phyloP scores from a whole-genome alignment of 2,797 vertebrate species.

The Oophaga sylvatica region DNA sequence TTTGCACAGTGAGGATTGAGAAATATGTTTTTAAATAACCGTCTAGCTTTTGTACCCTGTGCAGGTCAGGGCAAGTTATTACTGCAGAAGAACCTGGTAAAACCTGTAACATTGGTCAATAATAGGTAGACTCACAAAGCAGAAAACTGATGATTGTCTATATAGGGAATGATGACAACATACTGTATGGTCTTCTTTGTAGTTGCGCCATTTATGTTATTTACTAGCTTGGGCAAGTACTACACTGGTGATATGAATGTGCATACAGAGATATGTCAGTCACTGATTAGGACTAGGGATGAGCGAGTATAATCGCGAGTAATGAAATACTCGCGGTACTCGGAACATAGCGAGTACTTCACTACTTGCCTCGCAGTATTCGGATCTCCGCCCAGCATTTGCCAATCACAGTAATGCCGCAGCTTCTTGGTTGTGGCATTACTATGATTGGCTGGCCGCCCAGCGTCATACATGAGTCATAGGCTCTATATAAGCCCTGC shows the following conservation, averaged over 20 bases:
- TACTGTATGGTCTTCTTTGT: neutral
- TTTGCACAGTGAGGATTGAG: constrained; percentile 32
- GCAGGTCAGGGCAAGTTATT: constrained; percentile 41
- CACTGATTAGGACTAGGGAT: too few species aligned
- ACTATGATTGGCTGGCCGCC: too few species aligned
- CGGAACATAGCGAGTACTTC: too few species aligned
- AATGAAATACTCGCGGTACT: too few species aligned
- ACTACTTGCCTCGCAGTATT: too few species aligned
- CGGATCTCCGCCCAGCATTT: too few species aligned
- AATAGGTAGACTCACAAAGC: neutral
- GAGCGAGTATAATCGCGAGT: too few species aligned
- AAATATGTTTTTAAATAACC: constrained; percentile 23
- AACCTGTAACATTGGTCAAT: neutral
- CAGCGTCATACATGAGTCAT: too few species aligned
- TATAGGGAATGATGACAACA: neutral
- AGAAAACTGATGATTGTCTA: neutral
- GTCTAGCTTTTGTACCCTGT: constrained; percentile 30
- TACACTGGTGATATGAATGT: neutral
- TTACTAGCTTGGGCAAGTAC: neutral
- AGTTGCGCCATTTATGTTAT: neutral
- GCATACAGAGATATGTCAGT: too few species aligned
- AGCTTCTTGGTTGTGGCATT: too few species aligned
- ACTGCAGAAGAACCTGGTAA: neutral
- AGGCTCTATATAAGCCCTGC: too few species aligned
- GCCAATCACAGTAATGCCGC: too few species aligned